phyloP scores from a whole-genome alignment of 2,797 vertebrate genomes.

The Cirrhinus mrigala region DNA sequence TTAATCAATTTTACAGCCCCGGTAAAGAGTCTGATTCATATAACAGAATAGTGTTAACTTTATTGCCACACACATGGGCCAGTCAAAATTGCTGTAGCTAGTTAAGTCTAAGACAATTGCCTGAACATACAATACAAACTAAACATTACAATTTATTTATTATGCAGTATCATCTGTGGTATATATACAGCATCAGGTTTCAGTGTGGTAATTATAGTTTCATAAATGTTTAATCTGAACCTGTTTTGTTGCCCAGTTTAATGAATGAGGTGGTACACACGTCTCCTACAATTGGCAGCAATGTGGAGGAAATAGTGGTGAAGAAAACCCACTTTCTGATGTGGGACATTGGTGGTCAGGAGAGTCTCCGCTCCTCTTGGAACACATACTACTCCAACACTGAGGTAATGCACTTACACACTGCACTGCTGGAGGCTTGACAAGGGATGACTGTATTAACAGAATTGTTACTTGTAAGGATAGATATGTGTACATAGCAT shows the following conservation, averaged over 20 bases:
- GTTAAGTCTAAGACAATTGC: background rate
- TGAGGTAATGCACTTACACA: constrained; percentile 72
- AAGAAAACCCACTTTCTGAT: constrained; percentile 87
- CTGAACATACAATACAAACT: background rate
- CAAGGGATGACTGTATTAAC: background rate
- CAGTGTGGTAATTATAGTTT: background rate
- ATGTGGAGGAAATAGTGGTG: constrained; percentile 85
- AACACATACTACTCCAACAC: constrained; percentile 87
- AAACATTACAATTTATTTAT: background rate
- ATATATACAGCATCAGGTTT: background rate
- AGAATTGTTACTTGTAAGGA: background rate
- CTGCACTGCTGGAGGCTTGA: background rate
- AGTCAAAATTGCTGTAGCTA: background rate
- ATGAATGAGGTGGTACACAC: constrained; percentile 87
- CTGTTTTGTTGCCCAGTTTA: constrained; percentile 67
- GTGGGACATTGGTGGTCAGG: constrained; percentile 86
- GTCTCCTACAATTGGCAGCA: constrained; percentile 85
- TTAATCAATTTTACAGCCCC: too few relatives aligned
- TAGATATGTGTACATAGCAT: too few relatives aligned
- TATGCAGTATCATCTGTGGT: background rate
- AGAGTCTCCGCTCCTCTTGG: constrained; percentile 83
- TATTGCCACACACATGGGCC: background rate
- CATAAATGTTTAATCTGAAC: background rate
- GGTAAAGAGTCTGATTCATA: background rate
- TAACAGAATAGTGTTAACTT: background rate